Percentiles rank a stretch among this genome's conserved stretches.
phyloP scores from a whole-genome alignment of 2,888 invertebrate genomes.

The Seladonia tumulorum region DNA sequence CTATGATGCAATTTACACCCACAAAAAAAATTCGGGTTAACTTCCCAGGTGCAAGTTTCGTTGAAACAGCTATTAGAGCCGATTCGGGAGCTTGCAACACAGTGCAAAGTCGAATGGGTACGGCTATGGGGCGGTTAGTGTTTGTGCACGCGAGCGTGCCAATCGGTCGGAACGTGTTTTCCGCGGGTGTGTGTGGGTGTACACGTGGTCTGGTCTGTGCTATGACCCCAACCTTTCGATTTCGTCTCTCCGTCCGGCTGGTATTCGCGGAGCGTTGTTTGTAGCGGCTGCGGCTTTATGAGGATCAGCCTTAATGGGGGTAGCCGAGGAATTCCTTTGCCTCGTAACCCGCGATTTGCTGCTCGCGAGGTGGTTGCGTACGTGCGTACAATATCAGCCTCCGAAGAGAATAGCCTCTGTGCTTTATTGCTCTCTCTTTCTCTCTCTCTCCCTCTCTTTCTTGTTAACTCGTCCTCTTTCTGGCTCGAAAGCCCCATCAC shows the following conservation, averaged over 20 bases:
- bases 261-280: conserved; percentile 45
- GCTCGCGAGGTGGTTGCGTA: conserved; percentile 61
- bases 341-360: conserved; percentile 70
- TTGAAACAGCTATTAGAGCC: too few relatives aligned
- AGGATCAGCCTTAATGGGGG: conserved; percentile 65
- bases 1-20: background rate
- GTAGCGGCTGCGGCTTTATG: conserved; percentile 33
- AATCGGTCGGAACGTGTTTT: conserved; percentile 49
- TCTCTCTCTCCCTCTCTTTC: background rate
- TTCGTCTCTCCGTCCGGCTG: conserved; percentile 64
- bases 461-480: conserved; percentile 19
- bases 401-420: background rate
- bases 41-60: background rate
- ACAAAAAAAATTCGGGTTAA: background rate
- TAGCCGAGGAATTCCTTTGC: conserved; percentile 68
- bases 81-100: background rate
- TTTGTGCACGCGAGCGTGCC: conserved; percentile 12
- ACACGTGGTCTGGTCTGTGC: conserved; percentile 56
- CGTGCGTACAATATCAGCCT: conserved; percentile 50
- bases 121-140: background rate
- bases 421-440: conserved; percentile 24
- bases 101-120: too few relatives aligned
- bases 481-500: background rate
- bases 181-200: conserved; percentile 43
- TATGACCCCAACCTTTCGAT: conserved; percentile 72